These are phyloP conservation scores for Thereuonema tuberculata DNA, from an alignment of 1,140 invertebrate species.

Conservation along the genomic window DNA sequence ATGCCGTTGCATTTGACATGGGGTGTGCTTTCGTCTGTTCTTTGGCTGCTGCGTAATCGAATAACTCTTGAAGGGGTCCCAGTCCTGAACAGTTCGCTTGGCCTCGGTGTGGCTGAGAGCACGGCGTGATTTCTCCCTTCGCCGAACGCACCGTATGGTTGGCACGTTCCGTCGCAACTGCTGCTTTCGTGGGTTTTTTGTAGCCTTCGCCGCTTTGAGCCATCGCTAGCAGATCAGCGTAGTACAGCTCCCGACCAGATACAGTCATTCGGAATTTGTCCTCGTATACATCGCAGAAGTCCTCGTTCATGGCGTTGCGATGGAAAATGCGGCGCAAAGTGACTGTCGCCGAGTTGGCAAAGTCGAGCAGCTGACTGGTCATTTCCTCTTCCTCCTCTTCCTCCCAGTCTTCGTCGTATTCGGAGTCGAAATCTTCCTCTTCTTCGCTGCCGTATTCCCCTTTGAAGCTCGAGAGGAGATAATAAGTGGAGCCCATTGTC, in stretches of 20 bases:
- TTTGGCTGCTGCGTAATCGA: too few relatives aligned
- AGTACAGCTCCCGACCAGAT: constrained; percentile 10
- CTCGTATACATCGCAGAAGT: constrained; percentile 11
- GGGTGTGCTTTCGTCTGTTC: too few relatives aligned
- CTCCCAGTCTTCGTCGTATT: constrained; percentile 1
- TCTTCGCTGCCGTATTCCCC: too few relatives aligned
- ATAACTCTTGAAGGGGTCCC: constrained; percentile 9
- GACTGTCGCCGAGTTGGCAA: not conserved
- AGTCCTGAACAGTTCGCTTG: not conserved
- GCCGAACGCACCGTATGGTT: not conserved
- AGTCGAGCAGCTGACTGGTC: not conserved
- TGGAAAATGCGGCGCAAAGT: not conserved
- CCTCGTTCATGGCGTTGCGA: constrained; percentile 6
- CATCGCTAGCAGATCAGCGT: constrained; percentile 6
- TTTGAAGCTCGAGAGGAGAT: too few relatives aligned
- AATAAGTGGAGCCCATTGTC: too few relatives aligned
- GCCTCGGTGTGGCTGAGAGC: not conserved
- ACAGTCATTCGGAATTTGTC: constrained; percentile 1
- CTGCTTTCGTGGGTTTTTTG: too few relatives aligned
- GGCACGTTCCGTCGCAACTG: too few relatives aligned
- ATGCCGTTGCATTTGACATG: not conserved
- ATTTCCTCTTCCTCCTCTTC: constrained; percentile 4
- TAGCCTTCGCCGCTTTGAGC: too few relatives aligned
- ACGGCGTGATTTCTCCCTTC: not conserved
- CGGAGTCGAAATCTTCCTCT: not conserved